A percentile compares a stretch with the other conserved stretches of the same genome.
Conservation (phyloP, 1,140 invertebrate species). For the Mya arenaria region DNA sequence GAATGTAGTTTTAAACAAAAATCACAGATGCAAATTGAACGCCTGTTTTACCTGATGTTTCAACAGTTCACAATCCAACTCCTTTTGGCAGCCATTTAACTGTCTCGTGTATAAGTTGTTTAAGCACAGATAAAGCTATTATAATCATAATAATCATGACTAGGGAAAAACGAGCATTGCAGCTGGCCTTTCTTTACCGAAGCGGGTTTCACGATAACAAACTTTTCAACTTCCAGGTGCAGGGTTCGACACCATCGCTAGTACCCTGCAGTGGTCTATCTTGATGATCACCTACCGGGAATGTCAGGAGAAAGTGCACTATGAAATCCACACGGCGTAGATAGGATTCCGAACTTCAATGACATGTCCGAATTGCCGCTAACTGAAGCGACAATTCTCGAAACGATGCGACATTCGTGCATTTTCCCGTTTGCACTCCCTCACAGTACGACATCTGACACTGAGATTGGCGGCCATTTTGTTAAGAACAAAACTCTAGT, state of each 20-base stretch:
- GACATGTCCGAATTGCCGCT: conserved; percentile 70
- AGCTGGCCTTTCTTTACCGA: too few species aligned
- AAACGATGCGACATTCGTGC: conserved; percentile 71
- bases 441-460: conserved; percentile 78
- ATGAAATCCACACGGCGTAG: conserved; percentile 77
- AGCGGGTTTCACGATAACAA: too few species aligned
- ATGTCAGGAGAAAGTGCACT: conserved; percentile 76
- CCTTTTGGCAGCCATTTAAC: too few species aligned
- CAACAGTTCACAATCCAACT: too few species aligned
- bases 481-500: conserved; percentile 73
- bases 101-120: too few species aligned
- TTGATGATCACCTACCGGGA: conserved; percentile 78
- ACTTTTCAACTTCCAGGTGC: conserved; percentile 72
- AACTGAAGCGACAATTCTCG: conserved; percentile 70
- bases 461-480: conserved; percentile 65
- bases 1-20: too few species aligned
- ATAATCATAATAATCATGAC: too few species aligned
- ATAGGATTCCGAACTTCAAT: conserved; percentile 61
- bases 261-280: conserved; percentile 79
- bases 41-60: too few species aligned
- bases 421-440: conserved; percentile 78
- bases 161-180: too few species aligned
- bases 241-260: conserved; percentile 81
- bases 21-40: too few species aligned
- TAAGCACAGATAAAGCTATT: too few species aligned